Conservation (phyloP, 1,140 invertebrate genomes). For the Trachymyrmex septentrionalis region DNA sequence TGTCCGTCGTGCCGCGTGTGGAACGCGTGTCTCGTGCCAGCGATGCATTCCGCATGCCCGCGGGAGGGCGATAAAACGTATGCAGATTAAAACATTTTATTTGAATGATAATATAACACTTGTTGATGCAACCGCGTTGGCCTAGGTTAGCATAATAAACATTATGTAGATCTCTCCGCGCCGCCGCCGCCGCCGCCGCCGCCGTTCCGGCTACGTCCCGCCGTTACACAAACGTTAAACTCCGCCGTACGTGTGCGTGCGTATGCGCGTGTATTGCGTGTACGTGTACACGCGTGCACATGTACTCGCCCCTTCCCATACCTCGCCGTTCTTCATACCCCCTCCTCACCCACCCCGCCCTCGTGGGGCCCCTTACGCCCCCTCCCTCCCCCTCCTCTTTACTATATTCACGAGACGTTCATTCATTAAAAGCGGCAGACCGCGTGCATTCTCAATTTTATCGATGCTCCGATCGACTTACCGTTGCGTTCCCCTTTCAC, state of each 20-base stretch:
- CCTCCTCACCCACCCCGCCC: constrained; percentile 23
- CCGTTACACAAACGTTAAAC: constrained; percentile 72
- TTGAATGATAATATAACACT: constrained; percentile 87
- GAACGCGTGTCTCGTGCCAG: constrained; percentile 83
- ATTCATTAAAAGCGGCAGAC: constrained; percentile 81
- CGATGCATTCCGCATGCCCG: constrained; percentile 84
- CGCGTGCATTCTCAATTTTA: constrained; percentile 83
- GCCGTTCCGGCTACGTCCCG: constrained; percentile 66
- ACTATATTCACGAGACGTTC: constrained; percentile 81
- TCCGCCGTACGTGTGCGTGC: constrained; percentile 32
- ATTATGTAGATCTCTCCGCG: constrained; percentile 85
- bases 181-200: constrained; percentile 36
- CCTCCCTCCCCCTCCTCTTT: constrained; percentile 67
- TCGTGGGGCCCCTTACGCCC: constrained; percentile 3
- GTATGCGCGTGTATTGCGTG: background rate
- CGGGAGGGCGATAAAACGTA: constrained; percentile 86
- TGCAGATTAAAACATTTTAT: constrained; percentile 87
- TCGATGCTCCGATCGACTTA: constrained; percentile 79
- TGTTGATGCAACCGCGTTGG: constrained; percentile 86
- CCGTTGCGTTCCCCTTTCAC: constrained; percentile 52
- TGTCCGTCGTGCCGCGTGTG: constrained; percentile 65
- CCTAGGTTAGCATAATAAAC: constrained; percentile 87
- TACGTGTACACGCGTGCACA: constrained; percentile 15
- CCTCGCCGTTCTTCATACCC: constrained; percentile 56
- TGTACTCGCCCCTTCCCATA: background rate